These are phyloP conservation scores for Hycleus cichorii DNA, from an alignment of 1,140 invertebrate species.

Conservation along the genomic window DNA sequence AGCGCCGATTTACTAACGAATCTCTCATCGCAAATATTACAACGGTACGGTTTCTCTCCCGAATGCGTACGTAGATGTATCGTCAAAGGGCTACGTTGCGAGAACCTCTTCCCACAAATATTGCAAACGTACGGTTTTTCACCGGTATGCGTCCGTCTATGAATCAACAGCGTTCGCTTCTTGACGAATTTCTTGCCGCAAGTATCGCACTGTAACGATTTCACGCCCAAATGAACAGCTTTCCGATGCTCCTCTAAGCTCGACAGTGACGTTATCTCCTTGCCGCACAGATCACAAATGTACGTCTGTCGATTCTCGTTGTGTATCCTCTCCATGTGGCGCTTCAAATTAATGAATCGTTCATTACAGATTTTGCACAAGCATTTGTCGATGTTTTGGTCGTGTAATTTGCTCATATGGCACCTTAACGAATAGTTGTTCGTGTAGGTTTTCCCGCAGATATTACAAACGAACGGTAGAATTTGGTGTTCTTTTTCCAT, in stretches of 20 bases:
- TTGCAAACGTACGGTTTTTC: conserved; percentile 31
- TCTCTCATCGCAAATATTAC: conserved; percentile 21
- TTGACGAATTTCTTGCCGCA: conserved; percentile 70
- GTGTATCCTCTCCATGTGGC: conserved; percentile 42
- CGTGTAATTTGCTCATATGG: conserved; percentile 23
- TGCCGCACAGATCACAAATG: conserved; percentile 58
- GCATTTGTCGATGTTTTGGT: too few species aligned
- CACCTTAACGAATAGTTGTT: conserved; percentile 62
- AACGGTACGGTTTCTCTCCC: conserved; percentile 23
- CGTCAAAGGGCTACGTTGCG: background rate
- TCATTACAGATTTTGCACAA: too few species aligned
- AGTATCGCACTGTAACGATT: conserved; percentile 50
- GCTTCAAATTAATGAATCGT: too few species aligned
- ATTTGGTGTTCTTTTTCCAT: conserved; percentile 50
- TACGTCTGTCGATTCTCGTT: conserved; percentile 67
- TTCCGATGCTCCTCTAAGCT: conserved; percentile 54
- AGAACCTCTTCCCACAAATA: conserved; percentile 18
- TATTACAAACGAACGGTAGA: conserved; percentile 50
- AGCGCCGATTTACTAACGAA: conserved; percentile 19
- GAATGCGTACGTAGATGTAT: conserved; percentile 13
- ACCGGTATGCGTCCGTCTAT: conserved; percentile 49
- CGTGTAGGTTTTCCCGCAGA: conserved; percentile 70
- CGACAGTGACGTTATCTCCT: conserved; percentile 56
- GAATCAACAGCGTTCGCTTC: conserved; percentile 59
- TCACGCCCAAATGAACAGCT: conserved; percentile 42